phyloP scores from a whole-genome alignment of 2,113 vertebrate species.

The Neogobius melanostomus region DNA sequence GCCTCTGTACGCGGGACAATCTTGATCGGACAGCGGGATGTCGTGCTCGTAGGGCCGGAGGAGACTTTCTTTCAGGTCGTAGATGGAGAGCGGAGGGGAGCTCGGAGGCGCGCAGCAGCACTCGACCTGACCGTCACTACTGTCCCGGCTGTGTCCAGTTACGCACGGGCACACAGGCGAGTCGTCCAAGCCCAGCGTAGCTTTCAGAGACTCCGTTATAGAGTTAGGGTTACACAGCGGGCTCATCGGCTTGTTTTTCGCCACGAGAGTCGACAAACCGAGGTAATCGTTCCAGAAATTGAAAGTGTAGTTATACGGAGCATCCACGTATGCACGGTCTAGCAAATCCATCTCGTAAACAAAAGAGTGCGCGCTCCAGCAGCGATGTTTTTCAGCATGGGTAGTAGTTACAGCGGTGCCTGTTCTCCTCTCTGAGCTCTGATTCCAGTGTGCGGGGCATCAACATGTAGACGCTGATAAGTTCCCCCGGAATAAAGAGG shows the following conservation, averaged over 20 bases:
- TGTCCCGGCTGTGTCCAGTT: slow-evolving; percentile 54
- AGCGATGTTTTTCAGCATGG: slow-evolving; percentile 50
- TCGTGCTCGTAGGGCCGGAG: slow-evolving; percentile 72
- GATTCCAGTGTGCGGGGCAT: slow-evolving; percentile 36
- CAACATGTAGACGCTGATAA: slow-evolving; percentile 54
- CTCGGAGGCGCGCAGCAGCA: slow-evolving; percentile 70
- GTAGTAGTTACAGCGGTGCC: neutral
- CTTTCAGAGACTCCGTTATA: slow-evolving; percentile 80
- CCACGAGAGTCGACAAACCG: slow-evolving; percentile 77
- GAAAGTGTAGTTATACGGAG: slow-evolving; percentile 80
- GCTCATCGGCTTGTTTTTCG: slow-evolving; percentile 66
- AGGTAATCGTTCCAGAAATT: slow-evolving; percentile 85
- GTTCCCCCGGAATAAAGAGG: slow-evolving; percentile 49
- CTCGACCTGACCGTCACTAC: slow-evolving; percentile 60
- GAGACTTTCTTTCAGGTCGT: slow-evolving; percentile 74
- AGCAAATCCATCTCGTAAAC: slow-evolving; percentile 73
- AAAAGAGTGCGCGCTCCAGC: slow-evolving; percentile 19
- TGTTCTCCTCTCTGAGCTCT: slow-evolving; percentile 9
- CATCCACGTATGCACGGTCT: slow-evolving; percentile 74
- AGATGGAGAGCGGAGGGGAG: slow-evolving; percentile 71
- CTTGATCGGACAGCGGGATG: slow-evolving; percentile 56
- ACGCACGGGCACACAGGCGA: slow-evolving; percentile 71
- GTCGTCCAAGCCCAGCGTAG: slow-evolving; percentile 79
- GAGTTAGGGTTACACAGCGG: slow-evolving; percentile 72
- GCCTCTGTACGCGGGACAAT: slow-evolving; percentile 56